Evolutionary conservation across 37 sponge, comb jelly and placozoan species (phyloP).

Genomic region (Axinella damicornis): DNA sequence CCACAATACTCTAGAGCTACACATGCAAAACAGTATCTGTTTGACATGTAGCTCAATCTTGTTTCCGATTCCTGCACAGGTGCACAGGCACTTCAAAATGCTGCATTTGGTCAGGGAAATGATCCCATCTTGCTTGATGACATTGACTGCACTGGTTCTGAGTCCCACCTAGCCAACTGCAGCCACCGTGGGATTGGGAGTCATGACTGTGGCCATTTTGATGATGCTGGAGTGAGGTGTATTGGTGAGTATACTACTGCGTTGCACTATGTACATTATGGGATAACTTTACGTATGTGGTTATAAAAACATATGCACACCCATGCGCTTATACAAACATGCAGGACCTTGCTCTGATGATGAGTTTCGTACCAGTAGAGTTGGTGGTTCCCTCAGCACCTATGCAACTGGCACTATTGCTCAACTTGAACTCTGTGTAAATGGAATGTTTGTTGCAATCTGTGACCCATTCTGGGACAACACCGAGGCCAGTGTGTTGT

Average conservation of each 20-base stretch:
- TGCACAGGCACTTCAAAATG: too few species aligned
- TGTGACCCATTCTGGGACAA: slow-evolving; percentile 2
- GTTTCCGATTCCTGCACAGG: too few species aligned
- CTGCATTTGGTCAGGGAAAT: neutral
- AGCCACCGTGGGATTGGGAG: neutral
- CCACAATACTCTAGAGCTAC: too few species aligned
- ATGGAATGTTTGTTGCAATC: slow-evolving; percentile 11
- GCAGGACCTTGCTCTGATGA: too few species aligned
- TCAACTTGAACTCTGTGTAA: slow-evolving; percentile 14
- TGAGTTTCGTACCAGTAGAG: too few species aligned
- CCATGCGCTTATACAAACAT: too few species aligned
- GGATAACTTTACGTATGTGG: too few species aligned
- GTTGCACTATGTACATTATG: too few species aligned
- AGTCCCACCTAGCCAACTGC: neutral
- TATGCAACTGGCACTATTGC: neutral
- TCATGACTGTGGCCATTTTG: neutral
- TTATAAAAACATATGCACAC: too few species aligned
- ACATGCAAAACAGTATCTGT: too few species aligned
- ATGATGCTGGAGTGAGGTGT: neutral
- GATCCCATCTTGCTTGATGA: neutral
- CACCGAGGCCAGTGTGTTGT: neutral
- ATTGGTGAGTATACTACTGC: neutral
- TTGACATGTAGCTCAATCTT: too few species aligned
- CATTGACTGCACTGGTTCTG: neutral
- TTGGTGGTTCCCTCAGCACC: too few species aligned